These are phyloP conservation scores for Cryptomyrus ogoouensis DNA, from an alignment of 2,113 vertebrate genomes.

Conservation along the genomic window DNA sequence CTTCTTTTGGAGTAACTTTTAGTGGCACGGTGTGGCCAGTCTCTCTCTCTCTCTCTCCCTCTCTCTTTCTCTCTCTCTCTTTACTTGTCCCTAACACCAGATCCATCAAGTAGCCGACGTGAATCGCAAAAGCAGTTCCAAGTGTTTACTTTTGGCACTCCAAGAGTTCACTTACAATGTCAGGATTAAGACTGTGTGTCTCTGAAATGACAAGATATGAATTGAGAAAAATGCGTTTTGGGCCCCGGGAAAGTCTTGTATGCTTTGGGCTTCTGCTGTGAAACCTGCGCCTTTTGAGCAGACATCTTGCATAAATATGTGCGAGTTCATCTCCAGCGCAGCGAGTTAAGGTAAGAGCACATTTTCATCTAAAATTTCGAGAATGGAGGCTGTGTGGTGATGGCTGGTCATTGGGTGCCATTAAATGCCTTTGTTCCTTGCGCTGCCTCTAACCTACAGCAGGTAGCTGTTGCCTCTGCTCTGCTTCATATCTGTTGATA, in stretches of 20 bases:
- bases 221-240: neutral
- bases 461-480: neutral
- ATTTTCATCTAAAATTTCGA: neutral
- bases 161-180: neutral
- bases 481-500: neutral
- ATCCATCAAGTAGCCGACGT: slow-evolving; percentile 23
- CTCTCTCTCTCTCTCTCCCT: slow-evolving; percentile 26
- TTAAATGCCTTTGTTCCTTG: neutral
- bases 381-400: neutral
- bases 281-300: neutral
- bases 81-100: slow-evolving; percentile 27
- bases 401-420: neutral
- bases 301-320: neutral
- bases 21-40: slow-evolving; percentile 29
- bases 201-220: slow-evolving; percentile 15
- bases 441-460: neutral
- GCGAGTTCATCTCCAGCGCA: neutral
- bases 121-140: slow-evolving; percentile 8
- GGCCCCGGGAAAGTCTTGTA: neutral
- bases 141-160: neutral
- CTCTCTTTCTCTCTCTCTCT: neutral
- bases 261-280: neutral
- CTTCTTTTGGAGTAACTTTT: slow-evolving; percentile 39
- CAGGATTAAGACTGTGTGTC: neutral
- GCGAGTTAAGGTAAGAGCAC: slow-evolving; percentile 11